phyloP scores from a whole-genome alignment of 2,113 vertebrate genomes.

The Charadrius vociferus region DNA sequence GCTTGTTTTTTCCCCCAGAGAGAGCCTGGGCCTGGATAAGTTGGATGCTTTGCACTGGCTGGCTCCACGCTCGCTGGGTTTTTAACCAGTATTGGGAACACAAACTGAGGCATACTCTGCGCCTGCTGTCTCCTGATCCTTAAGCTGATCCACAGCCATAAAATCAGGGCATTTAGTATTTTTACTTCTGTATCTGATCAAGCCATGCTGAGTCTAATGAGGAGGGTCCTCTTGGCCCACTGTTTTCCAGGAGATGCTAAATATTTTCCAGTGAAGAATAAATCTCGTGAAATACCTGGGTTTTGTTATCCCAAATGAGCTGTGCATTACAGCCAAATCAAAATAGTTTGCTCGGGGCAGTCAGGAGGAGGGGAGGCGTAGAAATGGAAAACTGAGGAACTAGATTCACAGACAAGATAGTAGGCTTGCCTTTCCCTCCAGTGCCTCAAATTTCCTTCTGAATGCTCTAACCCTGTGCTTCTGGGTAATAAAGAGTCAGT shows the following conservation, averaged over 20 bases:
- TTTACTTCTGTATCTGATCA: background rate
- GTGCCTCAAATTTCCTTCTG: background rate
- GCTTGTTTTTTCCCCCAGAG: fast-evolving
- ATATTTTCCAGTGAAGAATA: background rate
- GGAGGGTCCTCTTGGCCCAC: background rate
- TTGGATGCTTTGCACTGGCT: background rate
- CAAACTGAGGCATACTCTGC: background rate
- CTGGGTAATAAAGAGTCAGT: background rate
- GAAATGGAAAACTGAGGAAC: background rate
- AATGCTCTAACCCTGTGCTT: background rate
- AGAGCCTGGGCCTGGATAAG: background rate
- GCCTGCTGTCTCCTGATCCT: background rate
- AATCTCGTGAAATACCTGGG: background rate
- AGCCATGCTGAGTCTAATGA: background rate
- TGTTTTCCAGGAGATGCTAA: background rate
- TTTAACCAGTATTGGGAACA: background rate
- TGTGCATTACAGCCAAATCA: fast-evolving
- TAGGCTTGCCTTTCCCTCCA: background rate
- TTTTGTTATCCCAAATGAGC: background rate
- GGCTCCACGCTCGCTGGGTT: fast-evolving
- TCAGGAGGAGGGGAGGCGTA: background rate
- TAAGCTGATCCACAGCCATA: background rate
- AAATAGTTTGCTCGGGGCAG: background rate
- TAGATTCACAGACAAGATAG: background rate
- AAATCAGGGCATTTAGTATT: background rate